Percentiles rank a stretch among this genome's conserved stretches.
Evolutionary conservation across 2,797 vertebrate species (phyloP).

Genomic region (Erpetoichthys calabaricus): DNA sequence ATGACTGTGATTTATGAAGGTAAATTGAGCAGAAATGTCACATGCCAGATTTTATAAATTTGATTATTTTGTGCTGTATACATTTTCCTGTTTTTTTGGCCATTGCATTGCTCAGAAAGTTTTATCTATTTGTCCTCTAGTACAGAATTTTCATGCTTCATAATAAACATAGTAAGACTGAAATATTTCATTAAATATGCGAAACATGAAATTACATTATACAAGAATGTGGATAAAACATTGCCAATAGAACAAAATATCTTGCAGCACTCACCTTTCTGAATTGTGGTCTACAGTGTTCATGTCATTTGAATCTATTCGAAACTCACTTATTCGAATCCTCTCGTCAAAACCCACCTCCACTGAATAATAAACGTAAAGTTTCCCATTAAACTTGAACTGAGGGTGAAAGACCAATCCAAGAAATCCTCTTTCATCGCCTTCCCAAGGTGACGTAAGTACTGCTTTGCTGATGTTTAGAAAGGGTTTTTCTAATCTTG

Average conservation of each 20-base stretch:
- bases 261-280: conserved; percentile 61
- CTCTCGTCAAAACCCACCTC: conserved; percentile 68
- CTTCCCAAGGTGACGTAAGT: conserved; percentile 87
- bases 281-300: conserved; percentile 78
- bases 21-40: no score
- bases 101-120: no score
- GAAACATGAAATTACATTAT: no score
- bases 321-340: conserved; percentile 91
- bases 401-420: conserved; percentile 76
- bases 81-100: not conserved
- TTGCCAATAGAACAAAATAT: no score
- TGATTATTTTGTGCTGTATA: no score
- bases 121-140: no score
- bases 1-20: no score
- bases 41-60: no score
- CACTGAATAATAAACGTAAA: conserved; percentile 88
- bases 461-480: conserved; percentile 74
- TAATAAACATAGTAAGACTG: no score
- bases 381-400: conserved; percentile 69
- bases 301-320: conserved; percentile 62
- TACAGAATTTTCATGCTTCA: no score
- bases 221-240: no score
- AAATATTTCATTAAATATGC: no score
- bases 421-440: conserved; percentile 87
- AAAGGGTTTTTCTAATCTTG: conserved; percentile 68